These are phyloP conservation scores for Gobio occitaniae DNA, from an alignment of 2,797 vertebrate genomes.

Conservation along the genomic window DNA sequence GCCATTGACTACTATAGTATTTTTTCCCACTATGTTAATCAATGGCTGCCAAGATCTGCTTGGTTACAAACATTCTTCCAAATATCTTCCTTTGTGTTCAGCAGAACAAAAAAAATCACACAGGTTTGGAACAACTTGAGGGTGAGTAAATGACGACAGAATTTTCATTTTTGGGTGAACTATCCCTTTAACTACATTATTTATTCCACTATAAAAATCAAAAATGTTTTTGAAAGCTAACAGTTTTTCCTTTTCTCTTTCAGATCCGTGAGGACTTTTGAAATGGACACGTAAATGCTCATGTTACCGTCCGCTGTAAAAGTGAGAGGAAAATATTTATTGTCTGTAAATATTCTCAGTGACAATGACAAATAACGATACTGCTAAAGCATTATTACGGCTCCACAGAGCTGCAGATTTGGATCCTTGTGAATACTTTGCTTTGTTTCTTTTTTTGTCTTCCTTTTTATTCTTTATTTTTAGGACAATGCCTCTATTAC, in stretches of 20 bases:
- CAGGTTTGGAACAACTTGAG: too few species aligned
- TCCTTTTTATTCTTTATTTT: slow-evolving; percentile 56
- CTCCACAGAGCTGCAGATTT: slow-evolving; percentile 72
- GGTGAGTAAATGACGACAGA: too few species aligned
- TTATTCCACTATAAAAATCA: too few species aligned
- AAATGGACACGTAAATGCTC: slow-evolving; percentile 81
- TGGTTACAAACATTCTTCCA: too few species aligned
- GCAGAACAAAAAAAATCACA: too few species aligned
- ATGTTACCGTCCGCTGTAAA: slow-evolving; percentile 83
- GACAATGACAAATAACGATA: slow-evolving; percentile 68
- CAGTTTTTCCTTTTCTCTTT: slow-evolving; percentile 64
- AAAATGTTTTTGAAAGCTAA: not conserved
- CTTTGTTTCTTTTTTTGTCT: slow-evolving; percentile 53
- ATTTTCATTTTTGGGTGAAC: too few species aligned
- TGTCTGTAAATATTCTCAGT: slow-evolving; percentile 93
- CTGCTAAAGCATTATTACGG: slow-evolving; percentile 73
- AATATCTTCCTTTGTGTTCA: too few species aligned
- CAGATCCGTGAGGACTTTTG: slow-evolving; percentile 80
- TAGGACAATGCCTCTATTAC: slow-evolving; percentile 78
- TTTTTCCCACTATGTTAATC: too few species aligned
- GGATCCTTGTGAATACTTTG: slow-evolving; percentile 78
- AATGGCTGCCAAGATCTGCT: too few species aligned
- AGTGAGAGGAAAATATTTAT: slow-evolving; percentile 95
- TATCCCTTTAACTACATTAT: too few species aligned
- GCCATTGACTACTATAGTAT: too few species aligned